Evolutionary conservation across 2,113 vertebrate genomes (phyloP).

Genomic region (Donacobius atricapilla): DNA sequence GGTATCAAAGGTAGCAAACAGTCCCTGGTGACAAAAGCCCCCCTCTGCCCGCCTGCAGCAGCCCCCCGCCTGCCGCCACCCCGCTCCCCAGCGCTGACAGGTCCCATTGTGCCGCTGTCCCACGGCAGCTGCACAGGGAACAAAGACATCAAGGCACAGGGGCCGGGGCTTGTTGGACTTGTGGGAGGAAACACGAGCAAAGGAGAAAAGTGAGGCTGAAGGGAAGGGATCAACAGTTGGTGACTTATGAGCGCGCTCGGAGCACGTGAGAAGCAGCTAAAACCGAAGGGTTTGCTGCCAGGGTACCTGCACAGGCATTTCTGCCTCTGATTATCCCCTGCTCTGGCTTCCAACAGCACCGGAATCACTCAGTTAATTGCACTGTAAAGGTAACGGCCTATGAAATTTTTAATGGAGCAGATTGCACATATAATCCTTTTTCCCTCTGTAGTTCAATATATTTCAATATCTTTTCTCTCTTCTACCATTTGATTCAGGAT

Average conservation of each 20-base stretch:
- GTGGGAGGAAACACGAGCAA: conserved; percentile 15
- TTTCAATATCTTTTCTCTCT: neutral
- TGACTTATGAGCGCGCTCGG: fast-evolving
- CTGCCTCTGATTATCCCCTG: neutral
- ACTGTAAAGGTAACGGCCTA: conserved; percentile 38
- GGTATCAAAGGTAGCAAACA: conserved; percentile 35
- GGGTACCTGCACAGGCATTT: neutral
- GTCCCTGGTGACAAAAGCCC: conserved; percentile 7
- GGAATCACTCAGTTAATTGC: conserved; percentile 31
- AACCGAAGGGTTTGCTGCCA: neutral
- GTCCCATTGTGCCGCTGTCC: neutral
- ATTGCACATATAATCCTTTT: conserved; percentile 10
- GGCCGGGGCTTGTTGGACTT: neutral
- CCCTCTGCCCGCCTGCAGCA: neutral
- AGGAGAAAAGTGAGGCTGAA: neutral
- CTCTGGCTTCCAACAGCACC: neutral
- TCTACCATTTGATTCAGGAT: neutral
- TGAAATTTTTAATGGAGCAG: conserved; percentile 53
- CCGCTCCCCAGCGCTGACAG: neutral
- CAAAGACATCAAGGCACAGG: conserved; percentile 20
- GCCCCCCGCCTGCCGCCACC: neutral
- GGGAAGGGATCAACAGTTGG: neutral
- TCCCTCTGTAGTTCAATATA: neutral
- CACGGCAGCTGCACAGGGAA: neutral
- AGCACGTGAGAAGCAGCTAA: neutral